Evolutionary conservation across 1,140 invertebrate species (phyloP).

Genomic region (Papilio xuthus): DNA sequence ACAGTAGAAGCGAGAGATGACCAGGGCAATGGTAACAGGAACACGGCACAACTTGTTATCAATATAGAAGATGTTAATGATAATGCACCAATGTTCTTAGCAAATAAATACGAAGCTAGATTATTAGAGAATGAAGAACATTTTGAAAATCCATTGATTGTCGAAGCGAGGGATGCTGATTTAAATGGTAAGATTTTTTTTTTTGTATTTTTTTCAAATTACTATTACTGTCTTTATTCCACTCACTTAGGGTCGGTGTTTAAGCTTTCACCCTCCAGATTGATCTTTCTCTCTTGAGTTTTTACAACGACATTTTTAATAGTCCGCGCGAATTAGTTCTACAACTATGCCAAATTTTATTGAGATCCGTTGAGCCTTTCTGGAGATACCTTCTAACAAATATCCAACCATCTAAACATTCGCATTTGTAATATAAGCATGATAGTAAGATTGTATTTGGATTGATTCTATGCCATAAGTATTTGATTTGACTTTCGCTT

Average conservation of each 20-base stretch:
- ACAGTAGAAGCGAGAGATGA: constrained; percentile 96
- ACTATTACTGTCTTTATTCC: neutral
- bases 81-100: constrained; percentile 91
- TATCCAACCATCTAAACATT: too few relatives aligned
- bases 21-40: constrained; percentile 87
- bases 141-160: constrained; percentile 89
- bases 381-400: too few relatives aligned
- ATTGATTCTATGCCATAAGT: too few relatives aligned
- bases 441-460: too few relatives aligned
- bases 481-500: neutral
- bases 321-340: too few relatives aligned
- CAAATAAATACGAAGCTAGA: constrained; percentile 91
- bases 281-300: too few relatives aligned
- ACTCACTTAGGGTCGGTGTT: too few relatives aligned
- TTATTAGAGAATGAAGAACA: constrained; percentile 90
- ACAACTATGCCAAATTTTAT: too few relatives aligned
- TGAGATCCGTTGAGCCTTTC: too few relatives aligned
- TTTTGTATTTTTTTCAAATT: neutral
- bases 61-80: constrained; percentile 95
- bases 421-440: too few relatives aligned
- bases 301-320: too few relatives aligned
- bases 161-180: constrained; percentile 93
- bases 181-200: constrained; percentile 85
- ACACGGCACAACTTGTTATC: constrained; percentile 92
- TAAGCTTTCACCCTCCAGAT: too few relatives aligned